phyloP scores from a whole-genome alignment of 2,113 vertebrate species.

The Charadrius vociferus region DNA sequence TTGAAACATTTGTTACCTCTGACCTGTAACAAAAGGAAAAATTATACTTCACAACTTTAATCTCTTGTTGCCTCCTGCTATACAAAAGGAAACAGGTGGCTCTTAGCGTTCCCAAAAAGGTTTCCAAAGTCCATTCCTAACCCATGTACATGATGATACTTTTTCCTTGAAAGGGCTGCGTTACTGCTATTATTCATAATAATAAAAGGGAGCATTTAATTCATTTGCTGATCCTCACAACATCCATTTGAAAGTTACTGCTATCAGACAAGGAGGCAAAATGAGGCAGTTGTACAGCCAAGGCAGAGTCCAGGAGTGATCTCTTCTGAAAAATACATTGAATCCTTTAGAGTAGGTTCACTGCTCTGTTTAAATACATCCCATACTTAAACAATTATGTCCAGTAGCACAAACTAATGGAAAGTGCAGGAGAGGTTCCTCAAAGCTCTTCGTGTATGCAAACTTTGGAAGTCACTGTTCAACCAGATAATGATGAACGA shows the following conservation, averaged over 20 bases:
- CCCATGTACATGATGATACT: neutral
- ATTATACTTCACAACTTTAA: neutral
- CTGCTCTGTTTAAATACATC: neutral
- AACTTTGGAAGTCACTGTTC: neutral
- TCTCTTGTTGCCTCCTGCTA: neutral
- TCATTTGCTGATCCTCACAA: neutral
- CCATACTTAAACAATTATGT: neutral
- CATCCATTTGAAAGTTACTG: neutral
- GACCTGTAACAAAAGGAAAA: neutral
- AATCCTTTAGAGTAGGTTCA: neutral
- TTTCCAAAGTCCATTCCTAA: neutral
- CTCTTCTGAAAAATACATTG: neutral
- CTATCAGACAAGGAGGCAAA: neutral
- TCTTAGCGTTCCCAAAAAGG: neutral
- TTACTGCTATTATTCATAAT: neutral
- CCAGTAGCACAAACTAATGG: neutral
- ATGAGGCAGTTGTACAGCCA: neutral
- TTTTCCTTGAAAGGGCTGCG: neutral
- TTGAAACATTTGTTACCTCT: neutral
- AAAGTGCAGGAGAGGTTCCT: neutral
- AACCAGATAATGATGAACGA: neutral
- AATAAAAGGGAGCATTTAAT: neutral
- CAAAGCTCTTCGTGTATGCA: neutral
- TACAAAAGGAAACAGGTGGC: neutral
- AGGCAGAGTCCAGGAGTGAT: neutral